phyloP scores from a whole-genome alignment of 2,797 vertebrate species.

The Jordanella pulchra region DNA sequence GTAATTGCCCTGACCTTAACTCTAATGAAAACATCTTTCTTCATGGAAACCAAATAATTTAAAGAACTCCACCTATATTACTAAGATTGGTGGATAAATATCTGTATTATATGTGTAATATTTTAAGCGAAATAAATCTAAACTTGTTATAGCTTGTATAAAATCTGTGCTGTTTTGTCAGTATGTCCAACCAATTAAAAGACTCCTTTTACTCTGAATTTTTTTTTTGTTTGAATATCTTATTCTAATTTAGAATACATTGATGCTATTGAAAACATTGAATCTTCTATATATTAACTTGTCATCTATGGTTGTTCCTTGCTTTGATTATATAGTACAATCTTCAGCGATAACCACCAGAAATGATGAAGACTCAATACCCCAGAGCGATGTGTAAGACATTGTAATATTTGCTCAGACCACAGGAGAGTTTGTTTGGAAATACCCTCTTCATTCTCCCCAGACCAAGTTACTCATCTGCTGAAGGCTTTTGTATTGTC shows the following conservation, averaged over 20 bases:
- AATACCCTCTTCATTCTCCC: slow-evolving; percentile 37
- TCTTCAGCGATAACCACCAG: slow-evolving; percentile 7
- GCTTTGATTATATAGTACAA: not conserved
- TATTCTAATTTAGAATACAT: not conserved
- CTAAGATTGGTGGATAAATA: not conserved
- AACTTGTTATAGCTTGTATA: too few species aligned
- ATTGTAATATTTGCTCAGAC: slow-evolving; percentile 35
- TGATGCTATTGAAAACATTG: not conserved
- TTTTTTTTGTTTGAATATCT: not conserved
- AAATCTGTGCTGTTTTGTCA: not conserved
- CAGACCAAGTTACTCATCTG: slow-evolving; percentile 39
- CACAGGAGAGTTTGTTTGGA: slow-evolving; percentile 33
- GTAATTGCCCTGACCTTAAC: too few species aligned
- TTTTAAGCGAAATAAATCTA: not conserved
- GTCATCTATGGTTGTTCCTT: not conserved
- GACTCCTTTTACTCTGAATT: not conserved
- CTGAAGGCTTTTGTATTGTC: slow-evolving; percentile 36
- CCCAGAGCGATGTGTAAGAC: slow-evolving; percentile 17
- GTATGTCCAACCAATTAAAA: not conserved
- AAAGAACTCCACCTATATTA: too few species aligned
- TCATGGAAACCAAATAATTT: too few species aligned
- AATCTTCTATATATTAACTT: not conserved
- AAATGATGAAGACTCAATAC: slow-evolving; percentile 8
- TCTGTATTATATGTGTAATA: not conserved
- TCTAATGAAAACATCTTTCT: too few species aligned